These are phyloP conservation scores for Mugil cephalus DNA, from an alignment of 2,113 vertebrate genomes.

Conservation along the genomic window DNA sequence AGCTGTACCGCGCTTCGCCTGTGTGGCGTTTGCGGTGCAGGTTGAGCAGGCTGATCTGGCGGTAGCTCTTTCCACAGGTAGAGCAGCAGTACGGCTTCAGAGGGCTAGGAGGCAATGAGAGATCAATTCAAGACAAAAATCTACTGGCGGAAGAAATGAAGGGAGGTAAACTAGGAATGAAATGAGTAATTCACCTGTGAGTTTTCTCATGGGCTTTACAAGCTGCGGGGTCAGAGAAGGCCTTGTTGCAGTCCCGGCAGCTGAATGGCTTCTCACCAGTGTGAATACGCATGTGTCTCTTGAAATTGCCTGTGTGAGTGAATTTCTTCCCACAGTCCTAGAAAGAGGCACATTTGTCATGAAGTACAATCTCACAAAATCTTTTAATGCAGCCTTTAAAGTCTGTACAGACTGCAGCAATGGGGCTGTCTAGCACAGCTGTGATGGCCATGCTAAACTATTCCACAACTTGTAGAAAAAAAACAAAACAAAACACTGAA, in stretches of 20 bases:
- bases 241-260: constrained; percentile 95
- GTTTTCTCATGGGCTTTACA: constrained; percentile 99
- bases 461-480: neutral
- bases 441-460: neutral
- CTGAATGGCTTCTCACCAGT: constrained; percentile 97
- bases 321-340: constrained; percentile 98
- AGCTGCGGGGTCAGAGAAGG: constrained; percentile 95
- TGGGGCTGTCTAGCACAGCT: no score
- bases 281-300: constrained; percentile 97
- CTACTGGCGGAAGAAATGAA: neutral
- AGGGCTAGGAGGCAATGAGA: constrained; percentile 80
- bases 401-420: neutral
- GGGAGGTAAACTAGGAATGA: neutral
- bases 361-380: neutral
- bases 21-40: constrained; percentile 98
- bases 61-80: constrained; percentile 96
- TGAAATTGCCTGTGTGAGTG: constrained; percentile 97
- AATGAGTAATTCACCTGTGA: constrained; percentile 85
- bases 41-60: constrained; percentile 97
- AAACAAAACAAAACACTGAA: no score
- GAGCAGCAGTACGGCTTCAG: constrained; percentile 95
- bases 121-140: neutral
- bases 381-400: neutral
- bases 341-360: neutral
- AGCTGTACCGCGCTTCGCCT: constrained; percentile 93